A percentile compares a stretch with the other conserved stretches of the same genome.
Conservation (phyloP, 2,888 invertebrate species). For the Drosophila yooni region DNA sequence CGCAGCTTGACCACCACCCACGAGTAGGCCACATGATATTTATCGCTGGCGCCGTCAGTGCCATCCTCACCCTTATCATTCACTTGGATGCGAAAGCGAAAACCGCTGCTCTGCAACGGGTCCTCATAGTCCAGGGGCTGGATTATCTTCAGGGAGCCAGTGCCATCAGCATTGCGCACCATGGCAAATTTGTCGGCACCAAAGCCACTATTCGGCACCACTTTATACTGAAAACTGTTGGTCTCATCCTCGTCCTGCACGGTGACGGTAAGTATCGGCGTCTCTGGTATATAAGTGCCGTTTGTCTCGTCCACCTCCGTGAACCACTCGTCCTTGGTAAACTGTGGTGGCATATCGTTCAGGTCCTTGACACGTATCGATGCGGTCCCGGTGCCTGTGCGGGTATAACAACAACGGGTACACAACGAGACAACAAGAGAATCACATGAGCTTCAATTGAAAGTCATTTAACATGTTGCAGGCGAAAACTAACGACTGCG, state of each 20-base stretch:
- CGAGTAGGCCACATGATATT: constrained; percentile 97
- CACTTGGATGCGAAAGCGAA: constrained; percentile 96
- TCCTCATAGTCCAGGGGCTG: constrained; percentile 98
- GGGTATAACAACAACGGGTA: no score
- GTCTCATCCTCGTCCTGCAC: constrained; percentile 98
- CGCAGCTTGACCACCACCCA: constrained; percentile 96
- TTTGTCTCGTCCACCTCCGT: constrained; percentile 98
- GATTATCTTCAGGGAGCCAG: constrained; percentile 96
- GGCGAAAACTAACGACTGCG: neutral
- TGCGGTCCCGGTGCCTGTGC: constrained; percentile 90
- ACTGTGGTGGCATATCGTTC: constrained; percentile 98
- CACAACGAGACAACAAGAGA: neutral
- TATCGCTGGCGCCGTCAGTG: constrained; percentile 96
- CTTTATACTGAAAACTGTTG: constrained; percentile 97
- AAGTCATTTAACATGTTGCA: neutral
- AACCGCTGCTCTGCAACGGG: constrained; percentile 96
- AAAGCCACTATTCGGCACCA: constrained; percentile 95
- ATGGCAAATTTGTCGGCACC: constrained; percentile 98
- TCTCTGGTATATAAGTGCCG: constrained; percentile 94
- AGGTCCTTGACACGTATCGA: constrained; percentile 97
- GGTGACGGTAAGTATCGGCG: constrained; percentile 96
- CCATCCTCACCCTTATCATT: constrained; percentile 96
- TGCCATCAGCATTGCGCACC: constrained; percentile 97
- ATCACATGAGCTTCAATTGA: neutral
- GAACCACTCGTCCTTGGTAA: constrained; percentile 97